Evolutionary conservation across 2,113 vertebrate species (phyloP), one percentile per base, ranked within the genome.

Genomic region (Geococcyx californianus): DNA sequence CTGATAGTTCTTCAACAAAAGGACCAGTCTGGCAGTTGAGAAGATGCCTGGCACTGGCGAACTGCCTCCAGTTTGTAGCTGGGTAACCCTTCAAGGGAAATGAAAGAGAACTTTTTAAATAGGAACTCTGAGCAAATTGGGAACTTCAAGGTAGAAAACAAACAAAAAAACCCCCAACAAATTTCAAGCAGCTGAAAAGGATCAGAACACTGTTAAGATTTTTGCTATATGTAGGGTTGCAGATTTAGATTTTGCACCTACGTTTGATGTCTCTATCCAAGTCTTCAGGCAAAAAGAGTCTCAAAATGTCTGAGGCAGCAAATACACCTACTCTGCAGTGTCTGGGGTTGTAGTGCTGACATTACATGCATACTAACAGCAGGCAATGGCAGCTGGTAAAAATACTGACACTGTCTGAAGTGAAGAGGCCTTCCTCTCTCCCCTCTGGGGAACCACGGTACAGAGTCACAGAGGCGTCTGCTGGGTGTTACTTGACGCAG

Each of bases 1-100:
- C 17, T 23, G 5, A 11, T 5, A 29, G 11, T 13, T 73, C 34
- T 89, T 40, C 49, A 64, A 24, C 31, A 38, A 49, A 67, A 69
- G 28, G 18, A 75, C 16, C 3, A 9, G 24, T 10, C 12, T 66
- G 55, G 28, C 13, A 24, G 7, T 5, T 38, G 58, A 40, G 73
- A 90, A 67, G 40, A 16, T 76, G 33, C 3, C 8, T 13, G 0
- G 0, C 14, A 9, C 2, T 0, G 42, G 44, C 34, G 23, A 63
- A 9, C 9, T 15, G 23, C 52, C 29, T 74, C 20, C 5, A 4
- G 6, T 15, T 36, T 40, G 31, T 17, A 75, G 19, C 0, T 45
- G 62, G 12, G 45, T 84, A 34, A 36, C 34, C 7, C 40, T 40
- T 6, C 11, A 20, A 24, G 49, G 14, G 16, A 72, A 88, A 55